Evolutionary conservation across 2,113 vertebrate species (phyloP).

Genomic region (Campylomormyrus numenius): DNA sequence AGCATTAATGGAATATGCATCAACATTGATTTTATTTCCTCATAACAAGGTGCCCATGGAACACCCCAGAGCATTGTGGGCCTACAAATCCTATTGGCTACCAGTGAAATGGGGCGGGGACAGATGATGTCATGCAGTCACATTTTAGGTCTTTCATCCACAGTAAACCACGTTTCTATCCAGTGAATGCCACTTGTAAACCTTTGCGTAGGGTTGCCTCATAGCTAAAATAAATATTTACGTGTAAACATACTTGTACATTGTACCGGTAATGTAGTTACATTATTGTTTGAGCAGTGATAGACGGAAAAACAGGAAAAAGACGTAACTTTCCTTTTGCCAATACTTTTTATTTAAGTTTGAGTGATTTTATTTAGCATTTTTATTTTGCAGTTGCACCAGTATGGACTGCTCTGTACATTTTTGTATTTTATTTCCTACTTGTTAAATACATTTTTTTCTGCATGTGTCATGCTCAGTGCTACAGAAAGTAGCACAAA

Average conservation of each 20-base stretch:
- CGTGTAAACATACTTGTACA: background rate
- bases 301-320: background rate
- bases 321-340: background rate
- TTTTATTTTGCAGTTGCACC: background rate
- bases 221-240: background rate
- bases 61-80: background rate
- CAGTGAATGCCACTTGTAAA: background rate
- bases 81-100: background rate
- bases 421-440: slow-evolving; percentile 49
- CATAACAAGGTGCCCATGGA: background rate
- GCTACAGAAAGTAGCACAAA: slow-evolving; percentile 45
- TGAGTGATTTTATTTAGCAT: slow-evolving; percentile 4
- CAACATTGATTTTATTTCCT: background rate
- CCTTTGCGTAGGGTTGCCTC: background rate
- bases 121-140: background rate
- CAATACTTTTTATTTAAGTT: slow-evolving; percentile 28
- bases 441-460: slow-evolving; percentile 30
- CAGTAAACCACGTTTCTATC: background rate
- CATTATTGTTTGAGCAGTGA: background rate
- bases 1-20: background rate
- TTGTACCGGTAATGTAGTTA: background rate
- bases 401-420: slow-evolving; percentile 43
- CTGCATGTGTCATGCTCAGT: slow-evolving; percentile 45
- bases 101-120: background rate
- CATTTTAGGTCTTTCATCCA: background rate